Base-by-base conservation (phyloP, 2,888 invertebrate genomes). In the Agrilus mali region DNA sequence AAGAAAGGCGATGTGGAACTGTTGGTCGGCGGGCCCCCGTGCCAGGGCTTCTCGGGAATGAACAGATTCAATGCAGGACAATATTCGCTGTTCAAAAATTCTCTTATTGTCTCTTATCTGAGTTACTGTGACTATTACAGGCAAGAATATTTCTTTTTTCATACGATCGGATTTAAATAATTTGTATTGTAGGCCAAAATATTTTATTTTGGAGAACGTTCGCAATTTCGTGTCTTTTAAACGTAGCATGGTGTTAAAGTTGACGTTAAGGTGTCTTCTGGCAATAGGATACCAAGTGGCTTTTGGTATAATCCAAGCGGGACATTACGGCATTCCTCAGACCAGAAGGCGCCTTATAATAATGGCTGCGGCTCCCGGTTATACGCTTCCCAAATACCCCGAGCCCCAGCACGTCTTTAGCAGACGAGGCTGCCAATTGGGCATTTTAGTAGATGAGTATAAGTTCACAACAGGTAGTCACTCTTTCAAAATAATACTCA, bases 11-110 rank as follows among this genome's bases (percentile, higher is more conserved):
- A 88, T 47, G 87, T 90, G 1, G 87, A 90, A 56, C 64, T 90
- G 45, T 64, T 90, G 27, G 85, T 86, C 57, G 90, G 89, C 8
- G 89, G 89, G 1, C 89, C 89, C 1, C 89, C 89, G 0, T 90
- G 89, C 60, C 89, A 90, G 65, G 89, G 89, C 4, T 90, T 89
- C 67, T 86, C 86, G 37, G 86, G 86, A 33, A 88, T 89, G 87
- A 90, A 90, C 64, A 70, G 88, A 41, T 90, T 89, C 64, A 88
- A 86, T 65, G 80, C 80, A 0, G 70, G 87, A 31, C 84, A 88
- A 53, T 88, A 88, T 63, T 87, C 88, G 2, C 72, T 79, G 50
- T 88, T 89, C 59, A 89, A 87, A 69, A 89, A 87, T 62, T 89
- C 89, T 0, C 68, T 89, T 12, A 81, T 89, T 15, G 83, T 83